Base-by-base conservation (phyloP, 2,888 invertebrate genomes). In the Kuschelorhynchus macadamiae region DNA sequence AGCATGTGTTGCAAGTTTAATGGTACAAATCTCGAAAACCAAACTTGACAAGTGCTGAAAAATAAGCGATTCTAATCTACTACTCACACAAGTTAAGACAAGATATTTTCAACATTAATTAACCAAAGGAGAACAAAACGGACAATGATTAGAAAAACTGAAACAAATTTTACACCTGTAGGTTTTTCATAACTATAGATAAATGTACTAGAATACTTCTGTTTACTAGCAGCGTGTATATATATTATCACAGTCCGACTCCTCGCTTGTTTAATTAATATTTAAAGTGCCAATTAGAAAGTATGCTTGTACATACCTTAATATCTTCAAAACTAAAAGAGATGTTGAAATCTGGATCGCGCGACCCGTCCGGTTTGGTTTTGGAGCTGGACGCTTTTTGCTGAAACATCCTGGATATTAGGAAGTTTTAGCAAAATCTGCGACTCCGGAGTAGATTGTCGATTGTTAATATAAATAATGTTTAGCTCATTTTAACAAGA, bases 261-360 rank as follows among this genome's bases (percentile, higher is more conserved):
- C 41, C 41, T 39, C 12, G n/a, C 9, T 39, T 12, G 41, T 18
- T 44, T 17, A 44, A 20, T 9, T 20, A 17, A 44, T 33, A 17
- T 17, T n/a, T 32, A 14, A 47, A 49, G 41, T 55, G 50, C 67
- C 62, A 62, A 62, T 68, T 62, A 62, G 49, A 59, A n/a, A 55
- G 64, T 69, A 69, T 65, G 69, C 49, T 36, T 41, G 59, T 70
- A 70, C 70, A 70, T 70, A 70, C 70, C 70, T 70, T 70, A 61
- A 70, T 61, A 60, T 70, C 70, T 70, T 70, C 70, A 18, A 70
- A 70, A 65, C 65, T 65, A 70, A 70, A 70, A 56, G 70, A 70
- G 70, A 70, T 70, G 70, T 70, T 70, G 70, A 70, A 70, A 70
- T 70, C 70, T 55, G 70, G 61, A 64, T 69, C 66, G 59, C 59